Conservation (phyloP, 2,113 vertebrate genomes). For the Galeopterus variegatus region DNA sequence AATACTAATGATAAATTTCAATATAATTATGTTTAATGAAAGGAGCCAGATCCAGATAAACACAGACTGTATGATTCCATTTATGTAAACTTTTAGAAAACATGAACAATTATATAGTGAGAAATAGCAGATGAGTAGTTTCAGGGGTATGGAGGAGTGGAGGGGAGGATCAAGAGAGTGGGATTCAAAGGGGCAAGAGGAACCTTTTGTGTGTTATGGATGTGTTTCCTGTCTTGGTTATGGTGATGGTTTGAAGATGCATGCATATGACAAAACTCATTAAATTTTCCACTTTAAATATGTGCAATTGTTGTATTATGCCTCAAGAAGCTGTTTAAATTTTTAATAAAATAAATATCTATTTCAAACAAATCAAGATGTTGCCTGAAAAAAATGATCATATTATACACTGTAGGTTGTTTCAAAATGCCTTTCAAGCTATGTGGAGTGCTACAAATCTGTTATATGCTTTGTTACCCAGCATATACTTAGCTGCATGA, state of each 20-base stretch:
- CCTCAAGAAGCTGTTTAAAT: not conserved
- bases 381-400: not conserved
- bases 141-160: not conserved
- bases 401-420: not conserved
- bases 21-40: not conserved
- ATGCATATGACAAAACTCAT: not conserved
- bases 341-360: not conserved
- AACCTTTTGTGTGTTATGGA: not conserved
- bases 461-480: not conserved
- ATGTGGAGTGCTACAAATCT: not conserved
- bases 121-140: not conserved
- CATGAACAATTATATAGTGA: not conserved
- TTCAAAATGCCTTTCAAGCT: not conserved
- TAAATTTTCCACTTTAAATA: not conserved
- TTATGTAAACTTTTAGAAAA: not conserved
- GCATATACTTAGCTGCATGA: not conserved
- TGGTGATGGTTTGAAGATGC: not conserved
- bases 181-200: not conserved
- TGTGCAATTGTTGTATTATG: not conserved
- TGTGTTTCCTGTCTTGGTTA: not conserved
- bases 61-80: not conserved
- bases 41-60: not conserved
- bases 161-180: not conserved
- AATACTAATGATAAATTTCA: not conserved
- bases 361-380: not conserved